Evolutionary conservation across 1,140 invertebrate genomes (phyloP), one percentile per base, ranked within the genome.

Genomic region (Drosophila albomicans): DNA sequence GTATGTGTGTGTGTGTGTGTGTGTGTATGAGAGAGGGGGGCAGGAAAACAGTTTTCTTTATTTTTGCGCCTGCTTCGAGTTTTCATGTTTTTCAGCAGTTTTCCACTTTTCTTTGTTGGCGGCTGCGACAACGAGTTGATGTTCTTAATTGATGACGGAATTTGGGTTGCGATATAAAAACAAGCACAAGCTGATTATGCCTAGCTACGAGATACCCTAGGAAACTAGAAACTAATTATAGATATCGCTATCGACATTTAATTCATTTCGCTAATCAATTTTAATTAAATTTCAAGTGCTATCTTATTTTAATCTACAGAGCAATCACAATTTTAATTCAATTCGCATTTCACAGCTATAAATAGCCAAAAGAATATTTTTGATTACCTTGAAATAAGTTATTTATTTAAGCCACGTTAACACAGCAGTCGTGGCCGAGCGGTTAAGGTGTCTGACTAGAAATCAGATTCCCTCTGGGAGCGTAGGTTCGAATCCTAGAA

Each of bases 391-490:
- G 1, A 11, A 38, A 38, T 38, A 38, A 10, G 7, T 10, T 10
- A 11, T 8, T 38, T 11, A 38, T 38, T 38, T 11, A 0, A 1
- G 30, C 30, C 30, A 32, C 30, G 7, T 43, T n/a, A 25, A 43
- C n/a, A 4, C 5, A 72, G 95, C 95, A 95, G 95, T 95, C 95
- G 94, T 96, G 95, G 95, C 95, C 95, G 95, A 96, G 95, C 95
- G 96, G 96, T 96, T 96, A 96, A 96, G 95, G 95, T 95, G 95
- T 96, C 95, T 96, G 95, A 96, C 95, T 96, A 95, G 95, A 96
- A 96, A 96, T 96, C 95, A 96, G 95, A 95, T 96, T 96, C 95
- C 95, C 95, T 96, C 95, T 96, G 95, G 95, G 95, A 96, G 96
- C 95, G 95, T 96, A 96, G 95, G 95, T 96, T 96, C 96, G 95